Conservation (phyloP, 1,140 invertebrate genomes). For the Paramacrobiotus metropolitanus region DNA sequence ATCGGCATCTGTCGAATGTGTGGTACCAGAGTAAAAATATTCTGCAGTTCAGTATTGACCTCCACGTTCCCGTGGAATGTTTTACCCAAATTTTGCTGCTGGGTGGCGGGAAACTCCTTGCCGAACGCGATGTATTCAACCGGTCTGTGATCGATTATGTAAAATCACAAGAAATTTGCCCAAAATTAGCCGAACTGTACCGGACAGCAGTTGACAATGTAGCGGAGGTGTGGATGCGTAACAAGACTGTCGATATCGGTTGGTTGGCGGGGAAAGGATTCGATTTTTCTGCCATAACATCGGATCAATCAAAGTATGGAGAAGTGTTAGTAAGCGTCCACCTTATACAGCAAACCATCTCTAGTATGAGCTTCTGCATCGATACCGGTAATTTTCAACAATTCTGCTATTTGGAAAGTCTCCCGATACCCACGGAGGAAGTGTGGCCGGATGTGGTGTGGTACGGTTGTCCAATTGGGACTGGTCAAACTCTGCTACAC, state of each 20-base stretch:
- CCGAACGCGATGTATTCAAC: not conserved
- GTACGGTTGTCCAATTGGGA: not conserved
- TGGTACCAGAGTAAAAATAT: conserved; percentile 1
- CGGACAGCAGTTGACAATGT: not conserved
- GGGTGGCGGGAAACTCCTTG: not conserved
- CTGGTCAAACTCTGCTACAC: not conserved
- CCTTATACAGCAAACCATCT: not conserved
- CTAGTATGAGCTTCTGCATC: not conserved
- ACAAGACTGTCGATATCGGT: not conserved
- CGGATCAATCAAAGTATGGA: not conserved
- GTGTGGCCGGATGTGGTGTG: not conserved
- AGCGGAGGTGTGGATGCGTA: not conserved
- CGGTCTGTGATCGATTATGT: not conserved
- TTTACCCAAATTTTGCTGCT: not conserved
- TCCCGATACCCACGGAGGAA: not conserved
- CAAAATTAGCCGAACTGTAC: no score
- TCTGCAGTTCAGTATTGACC: not conserved
- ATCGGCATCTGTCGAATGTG: not conserved
- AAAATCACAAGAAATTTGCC: no score
- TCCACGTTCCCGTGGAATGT: not conserved
- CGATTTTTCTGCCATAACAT: not conserved
- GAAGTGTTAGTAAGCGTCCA: not conserved
- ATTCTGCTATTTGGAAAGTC: not conserved
- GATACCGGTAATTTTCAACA: not conserved
- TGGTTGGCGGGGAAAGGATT: not conserved